phyloP scores from a whole-genome alignment of 2,797 vertebrate genomes.

The Mormyrops attenuatus region DNA sequence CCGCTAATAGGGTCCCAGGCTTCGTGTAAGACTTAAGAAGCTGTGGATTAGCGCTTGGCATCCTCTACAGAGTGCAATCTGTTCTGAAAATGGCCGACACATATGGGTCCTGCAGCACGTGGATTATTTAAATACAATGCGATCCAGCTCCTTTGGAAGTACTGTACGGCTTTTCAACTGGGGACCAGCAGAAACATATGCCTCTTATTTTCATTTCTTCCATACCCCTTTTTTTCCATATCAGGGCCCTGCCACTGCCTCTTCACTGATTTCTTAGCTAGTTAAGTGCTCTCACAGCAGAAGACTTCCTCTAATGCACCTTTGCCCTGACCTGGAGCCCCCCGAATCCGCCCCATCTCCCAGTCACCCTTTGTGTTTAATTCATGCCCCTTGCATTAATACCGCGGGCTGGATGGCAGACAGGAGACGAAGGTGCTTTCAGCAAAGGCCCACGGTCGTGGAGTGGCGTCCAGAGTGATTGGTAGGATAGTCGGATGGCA shows the following conservation, averaged over 20 bases:
- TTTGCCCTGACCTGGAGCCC: constrained; percentile 41
- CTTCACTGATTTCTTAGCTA: constrained; percentile 50
- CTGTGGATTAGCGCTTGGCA: constrained; percentile 41
- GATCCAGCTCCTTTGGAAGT: constrained; percentile 42
- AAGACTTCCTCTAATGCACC: constrained; percentile 56
- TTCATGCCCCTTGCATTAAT: constrained; percentile 47
- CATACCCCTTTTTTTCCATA: constrained; percentile 43
- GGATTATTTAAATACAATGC: constrained; percentile 50
- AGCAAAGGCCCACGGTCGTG: constrained; percentile 37
- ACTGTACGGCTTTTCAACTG: constrained; percentile 41
- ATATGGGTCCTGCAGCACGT: constrained; percentile 46
- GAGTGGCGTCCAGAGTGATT: constrained; percentile 24
- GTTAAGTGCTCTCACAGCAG: constrained; percentile 63
- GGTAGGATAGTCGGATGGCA: background rate
- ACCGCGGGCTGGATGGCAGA: constrained; percentile 24
- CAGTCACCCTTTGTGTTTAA: constrained; percentile 38
- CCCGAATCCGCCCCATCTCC: constrained; percentile 29
- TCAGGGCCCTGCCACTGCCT: constrained; percentile 23
- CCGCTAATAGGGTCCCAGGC: constrained; percentile 35
- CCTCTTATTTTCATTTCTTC: constrained; percentile 45
- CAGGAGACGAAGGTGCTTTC: constrained; percentile 22
- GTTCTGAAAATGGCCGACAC: constrained; percentile 42
- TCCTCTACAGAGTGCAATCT: constrained; percentile 35
- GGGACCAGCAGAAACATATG: constrained; percentile 41
- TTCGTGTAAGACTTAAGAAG: constrained; percentile 41